Evolutionary conservation across 2,888 invertebrate genomes (phyloP), one percentile per base, ranked within the genome.

Genomic region (Tromatobia lineatoria): DNA sequence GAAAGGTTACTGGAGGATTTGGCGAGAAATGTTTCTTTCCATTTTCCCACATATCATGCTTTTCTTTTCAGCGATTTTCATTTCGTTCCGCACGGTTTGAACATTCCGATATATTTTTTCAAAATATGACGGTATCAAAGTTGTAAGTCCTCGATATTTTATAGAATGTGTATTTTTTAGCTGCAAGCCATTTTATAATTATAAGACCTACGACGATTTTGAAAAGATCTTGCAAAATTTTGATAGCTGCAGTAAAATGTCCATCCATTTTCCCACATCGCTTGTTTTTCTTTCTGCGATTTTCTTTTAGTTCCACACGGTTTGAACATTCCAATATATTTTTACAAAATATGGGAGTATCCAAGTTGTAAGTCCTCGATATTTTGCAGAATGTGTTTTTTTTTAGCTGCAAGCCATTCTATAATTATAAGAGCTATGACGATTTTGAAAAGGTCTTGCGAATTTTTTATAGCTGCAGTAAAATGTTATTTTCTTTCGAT

Each of bases 21-120:
- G 47, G 13, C 52, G 71, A 57, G 64, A 79, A 79, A 73, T 42
- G 71, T 79, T 73, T 52, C 64, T 42, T 71, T 11, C 18, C 29
- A 13, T 54, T 69, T 42, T 79, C 42, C 61, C 61, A 45, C 47
- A 20, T 15, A 25, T 34, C 18, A 13, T 29, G 47, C 42, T 47
- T 67, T 25, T 25, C 13, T 64, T 64, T 29, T 18, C 23, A 3
- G 10, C 6, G 45, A 45, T 45, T 73, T 45, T 45, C 57, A 59
- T 45, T 59, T 45, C 42, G 25, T 59, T 57, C 45, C 18, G 64
- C 38, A 20, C 18, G 3, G 20, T 38, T 6, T 29, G n/a, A n/a
- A n/a, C n/a, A 20, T 6, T 57, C 25, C 10, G 1, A 57, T 25
- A 23, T 57, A 6, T 57, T 57, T 57, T 25, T 25, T 3, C 11